Percentiles rank a stretch among this genome's conserved stretches.
These are phyloP conservation scores for Epiblema foenella DNA, from an alignment of 2,888 invertebrate genomes.

Conservation along the genomic window DNA sequence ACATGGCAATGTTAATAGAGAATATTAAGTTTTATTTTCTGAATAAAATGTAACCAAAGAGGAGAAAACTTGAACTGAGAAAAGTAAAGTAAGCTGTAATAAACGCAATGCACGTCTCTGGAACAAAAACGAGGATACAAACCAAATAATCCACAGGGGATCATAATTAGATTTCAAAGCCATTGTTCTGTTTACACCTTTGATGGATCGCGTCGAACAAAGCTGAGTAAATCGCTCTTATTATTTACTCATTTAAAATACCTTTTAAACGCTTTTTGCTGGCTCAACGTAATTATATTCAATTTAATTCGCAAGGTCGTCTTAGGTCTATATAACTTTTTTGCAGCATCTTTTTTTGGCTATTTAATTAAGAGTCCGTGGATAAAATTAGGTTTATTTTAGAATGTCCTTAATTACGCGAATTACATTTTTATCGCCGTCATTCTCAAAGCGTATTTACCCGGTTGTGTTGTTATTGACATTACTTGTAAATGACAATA, in stretches of 20 bases:
- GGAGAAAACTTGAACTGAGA: background rate
- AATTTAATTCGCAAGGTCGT: slow-evolving; percentile 33
- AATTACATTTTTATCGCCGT: background rate
- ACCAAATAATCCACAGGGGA: slow-evolving; percentile 51
- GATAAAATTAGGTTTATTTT: background rate
- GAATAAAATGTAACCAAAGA: background rate
- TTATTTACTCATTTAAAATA: slow-evolving; percentile 22
- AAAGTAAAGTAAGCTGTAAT: slow-evolving; percentile 44
- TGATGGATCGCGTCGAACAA: slow-evolving; percentile 31
- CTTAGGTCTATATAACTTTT: slow-evolving; percentile 23
- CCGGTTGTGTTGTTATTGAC: background rate
- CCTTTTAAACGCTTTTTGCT: slow-evolving; percentile 29
- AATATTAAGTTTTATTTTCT: no score
- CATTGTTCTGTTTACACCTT: slow-evolving; percentile 33
- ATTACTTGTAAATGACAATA: background rate
- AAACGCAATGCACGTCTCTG: slow-evolving; percentile 60
- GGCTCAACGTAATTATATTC: slow-evolving; percentile 18
- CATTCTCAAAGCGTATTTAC: background rate
- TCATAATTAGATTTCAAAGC: slow-evolving; percentile 44
- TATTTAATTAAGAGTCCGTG: background rate
- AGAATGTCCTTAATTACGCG: background rate
- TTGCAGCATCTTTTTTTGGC: slow-evolving; percentile 4
- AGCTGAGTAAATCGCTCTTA: slow-evolving; percentile 3
- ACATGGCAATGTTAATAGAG: background rate
- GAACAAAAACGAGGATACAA: slow-evolving; percentile 75